These are phyloP conservation scores for Ichneumoninae sp. DNA, from an alignment of 2,888 invertebrate genomes.

Conservation along the genomic window DNA sequence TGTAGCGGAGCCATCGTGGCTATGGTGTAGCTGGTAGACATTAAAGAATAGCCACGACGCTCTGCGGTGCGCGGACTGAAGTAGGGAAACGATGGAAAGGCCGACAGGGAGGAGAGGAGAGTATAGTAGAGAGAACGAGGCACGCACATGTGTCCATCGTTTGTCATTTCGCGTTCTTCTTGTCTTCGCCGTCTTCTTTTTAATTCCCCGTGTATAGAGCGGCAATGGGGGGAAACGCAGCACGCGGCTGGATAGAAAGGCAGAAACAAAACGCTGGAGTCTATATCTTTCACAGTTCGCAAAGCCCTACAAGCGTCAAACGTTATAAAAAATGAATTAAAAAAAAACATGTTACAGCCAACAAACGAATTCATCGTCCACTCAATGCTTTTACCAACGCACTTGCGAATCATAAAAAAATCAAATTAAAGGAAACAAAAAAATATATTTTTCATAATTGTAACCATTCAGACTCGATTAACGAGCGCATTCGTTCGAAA, in stretches of 20 bases:
- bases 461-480: constrained; percentile 11
- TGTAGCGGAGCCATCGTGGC: not conserved
- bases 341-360: not conserved
- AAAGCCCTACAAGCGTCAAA: constrained; percentile 8
- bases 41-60: constrained; percentile 59
- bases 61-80: constrained; percentile 37
- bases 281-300: constrained; percentile 24
- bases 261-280: constrained; percentile 39
- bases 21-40: constrained; percentile 30
- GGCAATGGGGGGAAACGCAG: not conserved
- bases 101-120: constrained; percentile 14
- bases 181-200: constrained; percentile 70
- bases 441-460: constrained; percentile 6
- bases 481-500: constrained; percentile 17
- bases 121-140: constrained; percentile 56
- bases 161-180: constrained; percentile 79
- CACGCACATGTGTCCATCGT: constrained; percentile 78
- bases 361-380: not conserved
- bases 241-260: constrained; percentile 5
- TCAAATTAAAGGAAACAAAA: not conserved
- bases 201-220: constrained; percentile 38
- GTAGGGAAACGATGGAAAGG: constrained; percentile 28
- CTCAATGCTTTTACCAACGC: not conserved
- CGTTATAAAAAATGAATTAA: not conserved
- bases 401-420: not conserved